phyloP scores from a whole-genome alignment of 2,797 vertebrate genomes.

The Neopelma chrysocephalum region DNA sequence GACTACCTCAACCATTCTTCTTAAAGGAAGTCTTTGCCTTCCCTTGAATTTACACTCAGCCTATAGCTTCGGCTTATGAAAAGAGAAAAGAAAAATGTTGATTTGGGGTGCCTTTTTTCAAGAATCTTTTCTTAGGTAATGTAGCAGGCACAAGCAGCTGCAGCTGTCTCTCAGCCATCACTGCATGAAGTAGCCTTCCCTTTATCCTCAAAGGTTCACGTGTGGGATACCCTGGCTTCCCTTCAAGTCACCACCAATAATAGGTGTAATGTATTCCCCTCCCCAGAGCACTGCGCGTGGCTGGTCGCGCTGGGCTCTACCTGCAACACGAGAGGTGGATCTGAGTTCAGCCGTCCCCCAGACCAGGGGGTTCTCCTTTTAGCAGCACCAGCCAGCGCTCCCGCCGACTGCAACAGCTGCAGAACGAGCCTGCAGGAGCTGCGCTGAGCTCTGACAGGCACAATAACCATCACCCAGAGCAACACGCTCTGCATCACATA shows the following conservation, averaged over 20 bases:
- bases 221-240: background rate
- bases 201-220: background rate
- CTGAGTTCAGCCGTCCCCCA: background rate
- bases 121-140: background rate
- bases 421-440: background rate
- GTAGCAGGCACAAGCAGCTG: background rate
- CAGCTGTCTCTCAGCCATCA: background rate
- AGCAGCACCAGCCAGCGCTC: background rate
- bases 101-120: background rate
- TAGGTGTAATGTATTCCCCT: background rate
- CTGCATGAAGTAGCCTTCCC: background rate
- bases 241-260: background rate
- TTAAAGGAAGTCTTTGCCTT: background rate
- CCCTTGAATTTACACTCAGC: background rate
- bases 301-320: background rate
- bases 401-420: background rate
- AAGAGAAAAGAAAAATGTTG: background rate
- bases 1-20: background rate
- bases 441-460: background rate
- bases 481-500: fast-evolving
- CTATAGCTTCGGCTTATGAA: background rate
- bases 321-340: background rate
- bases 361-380: background rate
- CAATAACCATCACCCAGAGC: background rate
- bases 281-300: background rate